Conservation (phyloP, 2,113 vertebrate species). For the Xenotilapia longispinis region DNA sequence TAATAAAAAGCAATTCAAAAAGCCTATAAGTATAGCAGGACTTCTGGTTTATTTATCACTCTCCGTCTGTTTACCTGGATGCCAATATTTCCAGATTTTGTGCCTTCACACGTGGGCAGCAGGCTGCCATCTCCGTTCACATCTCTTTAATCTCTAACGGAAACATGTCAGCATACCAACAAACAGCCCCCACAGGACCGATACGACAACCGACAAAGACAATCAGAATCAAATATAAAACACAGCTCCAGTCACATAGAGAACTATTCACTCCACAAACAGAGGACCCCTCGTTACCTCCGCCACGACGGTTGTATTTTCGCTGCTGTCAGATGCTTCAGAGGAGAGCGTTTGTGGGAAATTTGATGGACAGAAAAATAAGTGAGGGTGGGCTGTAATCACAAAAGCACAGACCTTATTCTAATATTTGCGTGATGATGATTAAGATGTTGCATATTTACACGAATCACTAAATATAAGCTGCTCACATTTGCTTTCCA, state of each 20-base stretch:
- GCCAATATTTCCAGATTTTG: neutral
- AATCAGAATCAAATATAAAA: slow-evolving; percentile 16
- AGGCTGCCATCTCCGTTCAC: neutral
- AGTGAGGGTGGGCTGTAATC: neutral
- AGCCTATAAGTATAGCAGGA: neutral
- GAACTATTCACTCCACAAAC: neutral
- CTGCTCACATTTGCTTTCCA: neutral
- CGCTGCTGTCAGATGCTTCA: neutral
- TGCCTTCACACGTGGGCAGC: neutral
- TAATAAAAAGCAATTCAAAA: neutral
- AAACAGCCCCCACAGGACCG: neutral
- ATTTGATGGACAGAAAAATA: neutral
- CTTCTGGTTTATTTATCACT: neutral
- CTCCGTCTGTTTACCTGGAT: slow-evolving; percentile 19
- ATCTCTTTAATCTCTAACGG: neutral
- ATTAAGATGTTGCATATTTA: neutral
- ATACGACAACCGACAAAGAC: neutral
- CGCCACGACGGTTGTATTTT: neutral
- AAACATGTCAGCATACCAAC: neutral
- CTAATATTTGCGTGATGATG: neutral
- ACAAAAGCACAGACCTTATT: neutral
- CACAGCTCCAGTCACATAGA: neutral
- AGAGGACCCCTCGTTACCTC: neutral
- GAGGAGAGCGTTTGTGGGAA: neutral
- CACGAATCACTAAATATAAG: neutral